Conservation (phyloP, 2,113 vertebrate species). For the Dissostichus mawsoni region DNA sequence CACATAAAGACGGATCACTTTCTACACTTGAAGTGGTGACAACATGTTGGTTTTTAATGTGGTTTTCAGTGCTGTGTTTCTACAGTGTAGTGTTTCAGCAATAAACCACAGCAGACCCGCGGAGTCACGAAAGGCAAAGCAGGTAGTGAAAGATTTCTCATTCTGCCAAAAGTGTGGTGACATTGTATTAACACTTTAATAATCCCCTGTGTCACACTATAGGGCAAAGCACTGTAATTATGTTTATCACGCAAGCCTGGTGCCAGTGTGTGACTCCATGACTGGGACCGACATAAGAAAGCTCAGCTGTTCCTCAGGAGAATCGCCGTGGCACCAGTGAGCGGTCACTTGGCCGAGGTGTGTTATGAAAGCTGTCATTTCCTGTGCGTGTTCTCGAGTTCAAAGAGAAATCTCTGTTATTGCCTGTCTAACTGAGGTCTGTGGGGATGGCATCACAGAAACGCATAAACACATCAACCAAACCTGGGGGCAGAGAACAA, state of each 20-base stretch:
- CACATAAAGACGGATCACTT: slow-evolving; percentile 53
- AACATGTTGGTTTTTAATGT: slow-evolving; percentile 40
- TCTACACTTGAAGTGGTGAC: slow-evolving; percentile 44
- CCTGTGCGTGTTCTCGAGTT: slow-evolving; percentile 65
- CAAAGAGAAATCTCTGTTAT: slow-evolving; percentile 50
- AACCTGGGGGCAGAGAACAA: slow-evolving; percentile 43
- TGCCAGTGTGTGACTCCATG: slow-evolving; percentile 69
- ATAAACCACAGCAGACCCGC: slow-evolving; percentile 59
- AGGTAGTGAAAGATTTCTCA: slow-evolving; percentile 58
- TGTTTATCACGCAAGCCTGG: slow-evolving; percentile 63
- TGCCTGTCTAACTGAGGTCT: slow-evolving; percentile 66
- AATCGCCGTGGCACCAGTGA: slow-evolving; percentile 53
- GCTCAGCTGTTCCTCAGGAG: slow-evolving; percentile 60
- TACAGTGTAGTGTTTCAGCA: slow-evolving; percentile 67
- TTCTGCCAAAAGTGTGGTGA: slow-evolving; percentile 62
- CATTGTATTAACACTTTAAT: slow-evolving; percentile 67
- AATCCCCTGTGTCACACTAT: slow-evolving; percentile 59
- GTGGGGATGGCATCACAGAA: slow-evolving; percentile 73
- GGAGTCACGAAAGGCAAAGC: slow-evolving; percentile 61
- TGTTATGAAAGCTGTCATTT: slow-evolving; percentile 70
- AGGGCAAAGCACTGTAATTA: slow-evolving; percentile 65
- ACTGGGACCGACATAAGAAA: slow-evolving; percentile 66
- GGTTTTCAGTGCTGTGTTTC: slow-evolving; percentile 57
- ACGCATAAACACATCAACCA: slow-evolving; percentile 69
- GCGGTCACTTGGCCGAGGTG: slow-evolving; percentile 59